A percentile compares a stretch with the other conserved stretches of the same genome.
Conservation (phyloP, 2,797 vertebrate species). For the Gadopsis marmoratus region DNA sequence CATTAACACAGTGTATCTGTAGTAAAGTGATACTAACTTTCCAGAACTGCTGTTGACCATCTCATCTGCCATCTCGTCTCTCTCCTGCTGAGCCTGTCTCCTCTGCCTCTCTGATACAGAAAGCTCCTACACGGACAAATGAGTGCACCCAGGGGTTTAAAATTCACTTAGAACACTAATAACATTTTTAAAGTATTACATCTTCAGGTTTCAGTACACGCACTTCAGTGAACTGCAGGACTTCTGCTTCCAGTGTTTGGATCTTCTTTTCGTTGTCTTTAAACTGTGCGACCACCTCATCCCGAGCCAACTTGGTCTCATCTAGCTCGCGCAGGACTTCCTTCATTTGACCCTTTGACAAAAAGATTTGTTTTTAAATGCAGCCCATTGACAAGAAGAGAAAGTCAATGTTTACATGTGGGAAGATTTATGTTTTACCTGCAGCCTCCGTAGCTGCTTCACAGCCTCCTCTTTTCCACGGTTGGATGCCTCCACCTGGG, state of each 20-base stretch:
- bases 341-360: constrained; percentile 89
- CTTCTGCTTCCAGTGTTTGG: constrained; percentile 91
- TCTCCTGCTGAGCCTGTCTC: constrained; percentile 92
- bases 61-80: constrained; percentile 92
- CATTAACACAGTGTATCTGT: not conserved
- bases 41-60: constrained; percentile 89
- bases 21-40: constrained; percentile 84
- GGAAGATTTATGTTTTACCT: constrained; percentile 76
- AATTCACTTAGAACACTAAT: not conserved
- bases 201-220: constrained; percentile 16
- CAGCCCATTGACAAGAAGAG: not conserved
- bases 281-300: constrained; percentile 87
- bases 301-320: constrained; percentile 86
- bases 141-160: not conserved
- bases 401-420: accelerated
- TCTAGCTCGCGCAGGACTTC: constrained; percentile 92
- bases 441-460: constrained; percentile 89
- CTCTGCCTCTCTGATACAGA: constrained; percentile 89
- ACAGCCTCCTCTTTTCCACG: constrained; percentile 90
- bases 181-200: not conserved
- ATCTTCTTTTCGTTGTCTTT: constrained; percentile 92
- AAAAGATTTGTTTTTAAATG: constrained; percentile 3
- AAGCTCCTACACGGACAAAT: constrained; percentile 84
- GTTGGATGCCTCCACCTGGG: constrained; percentile 84
- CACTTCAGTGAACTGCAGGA: constrained; percentile 92